A percentile compares a stretch with the other conserved stretches of the same genome.
These are phyloP conservation scores for Brachylomia viminalis DNA, from an alignment of 2,888 invertebrate genomes.

Conservation along the genomic window DNA sequence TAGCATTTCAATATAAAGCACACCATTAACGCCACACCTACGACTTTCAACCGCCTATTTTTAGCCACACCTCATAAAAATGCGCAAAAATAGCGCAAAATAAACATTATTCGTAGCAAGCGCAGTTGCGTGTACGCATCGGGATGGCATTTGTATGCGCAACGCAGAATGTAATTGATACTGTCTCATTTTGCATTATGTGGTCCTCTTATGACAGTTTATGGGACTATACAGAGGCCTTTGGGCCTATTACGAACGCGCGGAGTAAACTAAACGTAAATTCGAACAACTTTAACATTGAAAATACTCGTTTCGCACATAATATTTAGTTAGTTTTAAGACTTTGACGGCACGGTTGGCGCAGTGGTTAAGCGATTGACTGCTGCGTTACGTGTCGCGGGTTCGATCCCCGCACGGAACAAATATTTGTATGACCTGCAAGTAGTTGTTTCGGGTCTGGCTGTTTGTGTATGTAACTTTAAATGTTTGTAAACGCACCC, in stretches of 20 bases:
- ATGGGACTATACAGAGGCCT: conserved; percentile 29
- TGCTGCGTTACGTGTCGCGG: too few species aligned
- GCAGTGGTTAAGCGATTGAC: too few species aligned
- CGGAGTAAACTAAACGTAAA: background rate
- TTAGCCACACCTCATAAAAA: conserved; percentile 55
- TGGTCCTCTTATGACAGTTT: conserved; percentile 45
- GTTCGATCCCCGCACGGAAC: too few species aligned
- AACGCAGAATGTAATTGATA: conserved; percentile 65
- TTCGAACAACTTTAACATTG: background rate
- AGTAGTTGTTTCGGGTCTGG: too few species aligned
- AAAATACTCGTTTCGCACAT: background rate
- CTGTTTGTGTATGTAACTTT: too few species aligned
- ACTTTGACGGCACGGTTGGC: too few species aligned
- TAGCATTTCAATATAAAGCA: conserved; percentile 29
- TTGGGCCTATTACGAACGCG: background rate
- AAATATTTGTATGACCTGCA: too few species aligned
- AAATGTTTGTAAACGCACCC: too few species aligned
- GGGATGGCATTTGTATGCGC: conserved; percentile 66
- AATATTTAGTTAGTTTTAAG: background rate
- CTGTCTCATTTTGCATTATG: conserved; percentile 52
- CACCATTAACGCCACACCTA: conserved; percentile 10
- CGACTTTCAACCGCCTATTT: conserved; percentile 36
- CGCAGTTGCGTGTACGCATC: conserved; percentile 46
- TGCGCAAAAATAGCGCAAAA: conserved; percentile 57
- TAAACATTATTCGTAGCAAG: conserved; percentile 40